Conservation (phyloP, 2,888 invertebrate genomes). For the Agriopis leucophaearia region DNA sequence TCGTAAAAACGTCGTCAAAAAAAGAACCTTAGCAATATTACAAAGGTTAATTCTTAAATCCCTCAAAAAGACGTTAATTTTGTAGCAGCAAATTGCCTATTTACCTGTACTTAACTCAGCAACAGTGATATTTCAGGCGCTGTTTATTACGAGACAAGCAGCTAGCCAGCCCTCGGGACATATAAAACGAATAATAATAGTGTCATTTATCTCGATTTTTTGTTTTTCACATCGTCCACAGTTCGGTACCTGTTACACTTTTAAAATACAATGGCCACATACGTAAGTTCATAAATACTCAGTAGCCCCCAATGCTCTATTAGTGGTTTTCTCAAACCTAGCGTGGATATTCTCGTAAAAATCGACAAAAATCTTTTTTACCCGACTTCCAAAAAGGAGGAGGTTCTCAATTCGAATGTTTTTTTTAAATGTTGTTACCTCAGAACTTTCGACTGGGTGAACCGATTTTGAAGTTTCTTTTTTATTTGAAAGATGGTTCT, state of each 20-base stretch:
- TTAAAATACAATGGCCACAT: background rate
- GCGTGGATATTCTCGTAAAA: background rate
- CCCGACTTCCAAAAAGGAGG: too few species aligned
- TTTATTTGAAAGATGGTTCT: too few species aligned
- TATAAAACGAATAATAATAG: slow-evolving; percentile 42
- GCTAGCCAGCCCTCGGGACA: slow-evolving; percentile 35
- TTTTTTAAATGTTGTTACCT: too few species aligned
- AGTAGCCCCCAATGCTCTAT: background rate
- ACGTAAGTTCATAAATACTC: background rate
- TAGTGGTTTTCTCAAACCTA: too few species aligned
- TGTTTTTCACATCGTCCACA: background rate
- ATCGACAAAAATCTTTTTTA: background rate
- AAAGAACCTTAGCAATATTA: slow-evolving; percentile 31
- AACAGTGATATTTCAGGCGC: slow-evolving; percentile 35
- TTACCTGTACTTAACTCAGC: slow-evolving; percentile 33
- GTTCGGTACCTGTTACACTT: background rate
- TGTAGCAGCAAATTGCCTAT: slow-evolving; percentile 40
- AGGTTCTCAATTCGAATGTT: too few species aligned
- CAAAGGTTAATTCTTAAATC: slow-evolving; percentile 32
- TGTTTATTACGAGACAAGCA: slow-evolving; percentile 37
- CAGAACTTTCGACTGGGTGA: too few species aligned
- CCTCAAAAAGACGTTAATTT: slow-evolving; percentile 40
- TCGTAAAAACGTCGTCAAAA: slow-evolving; percentile 42
- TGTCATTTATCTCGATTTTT: slow-evolving; percentile 40
- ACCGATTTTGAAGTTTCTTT: too few species aligned